These are phyloP conservation scores for Isoperla grammatica DNA, from an alignment of 2,888 invertebrate genomes.

Conservation along the genomic window DNA sequence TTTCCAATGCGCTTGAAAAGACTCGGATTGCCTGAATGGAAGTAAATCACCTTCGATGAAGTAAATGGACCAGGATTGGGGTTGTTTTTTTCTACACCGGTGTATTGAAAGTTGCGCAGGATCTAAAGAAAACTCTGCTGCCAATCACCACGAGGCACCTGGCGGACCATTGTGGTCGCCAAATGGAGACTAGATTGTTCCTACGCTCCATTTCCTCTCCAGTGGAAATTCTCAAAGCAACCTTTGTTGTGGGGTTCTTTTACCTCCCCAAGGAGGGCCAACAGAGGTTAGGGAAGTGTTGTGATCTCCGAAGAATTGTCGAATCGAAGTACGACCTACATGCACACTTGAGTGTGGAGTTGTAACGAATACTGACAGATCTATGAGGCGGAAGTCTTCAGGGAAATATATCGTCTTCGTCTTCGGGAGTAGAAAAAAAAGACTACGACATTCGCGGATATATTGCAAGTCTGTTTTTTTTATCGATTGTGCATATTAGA, in stretches of 20 bases:
- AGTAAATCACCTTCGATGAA: slow-evolving; percentile 5
- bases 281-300: slow-evolving; percentile 14
- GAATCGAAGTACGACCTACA: background rate
- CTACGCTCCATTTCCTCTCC: slow-evolving; percentile 8
- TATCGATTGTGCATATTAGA: no score
- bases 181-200: slow-evolving; percentile 16
- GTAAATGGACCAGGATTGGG: background rate
- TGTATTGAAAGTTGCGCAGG: slow-evolving; percentile 1
- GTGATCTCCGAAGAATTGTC: slow-evolving; percentile 5
- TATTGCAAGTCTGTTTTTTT: no score
- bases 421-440: no score
- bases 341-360: no score
- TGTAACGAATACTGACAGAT: no score
- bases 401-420: no score
- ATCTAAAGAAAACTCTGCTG: background rate
- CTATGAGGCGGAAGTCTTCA: no score
- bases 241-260: slow-evolving; percentile 8
- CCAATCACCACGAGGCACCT: slow-evolving; percentile 12
- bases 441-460: no score
- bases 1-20: background rate
- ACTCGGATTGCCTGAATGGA: background rate
- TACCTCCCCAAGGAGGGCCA: slow-evolving; percentile 8
- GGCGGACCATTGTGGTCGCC: slow-evolving; percentile 10
- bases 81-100: background rate
- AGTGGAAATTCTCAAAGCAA: slow-evolving; percentile 2